phyloP scores from a whole-genome alignment of 2,888 invertebrate species.

The Frankliniella fusca region DNA sequence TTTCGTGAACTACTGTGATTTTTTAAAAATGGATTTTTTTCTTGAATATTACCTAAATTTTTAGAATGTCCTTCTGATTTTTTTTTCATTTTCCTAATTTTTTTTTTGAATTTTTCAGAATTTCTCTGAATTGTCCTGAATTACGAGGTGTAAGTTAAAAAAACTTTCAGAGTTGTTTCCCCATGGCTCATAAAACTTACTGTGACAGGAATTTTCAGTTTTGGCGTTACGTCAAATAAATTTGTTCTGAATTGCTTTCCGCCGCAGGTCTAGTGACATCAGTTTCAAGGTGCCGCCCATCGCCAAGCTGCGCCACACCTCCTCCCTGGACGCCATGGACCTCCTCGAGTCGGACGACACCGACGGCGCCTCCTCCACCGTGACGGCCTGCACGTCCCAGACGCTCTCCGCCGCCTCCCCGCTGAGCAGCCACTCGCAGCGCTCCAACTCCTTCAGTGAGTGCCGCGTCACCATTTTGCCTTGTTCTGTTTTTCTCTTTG shows the following conservation, averaged over 20 bases:
- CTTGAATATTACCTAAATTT: too few species aligned
- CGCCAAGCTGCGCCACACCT: conserved; percentile 39
- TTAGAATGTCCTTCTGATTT: too few species aligned
- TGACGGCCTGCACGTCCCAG: not conserved
- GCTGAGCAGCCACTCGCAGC: conserved; percentile 50
- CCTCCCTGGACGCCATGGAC: conserved; percentile 41
- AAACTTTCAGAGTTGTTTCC: too few species aligned
- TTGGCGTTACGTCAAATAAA: too few species aligned
- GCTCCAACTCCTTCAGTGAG: conserved; percentile 68
- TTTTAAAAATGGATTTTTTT: too few species aligned
- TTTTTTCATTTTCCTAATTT: too few species aligned
- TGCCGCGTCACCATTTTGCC: conserved; percentile 39
- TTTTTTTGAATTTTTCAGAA: too few species aligned
- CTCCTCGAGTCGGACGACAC: conserved; percentile 36
- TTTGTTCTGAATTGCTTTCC: conserved; percentile 44
- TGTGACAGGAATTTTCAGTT: too few species aligned
- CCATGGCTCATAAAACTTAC: not conserved
- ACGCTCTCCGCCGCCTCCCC: not conserved
- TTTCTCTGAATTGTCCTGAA: too few species aligned
- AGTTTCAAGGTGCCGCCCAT: conserved; percentile 42
- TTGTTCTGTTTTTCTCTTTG: conserved; percentile 28
- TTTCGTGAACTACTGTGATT: too few species aligned
- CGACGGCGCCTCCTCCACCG: not conserved
- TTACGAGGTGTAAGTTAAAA: too few species aligned
- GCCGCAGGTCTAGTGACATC: conserved; percentile 47